Percentiles rank a stretch among this genome's conserved stretches.
phyloP scores from a whole-genome alignment of 1,140 invertebrate species.

The Fopius arisanus region DNA sequence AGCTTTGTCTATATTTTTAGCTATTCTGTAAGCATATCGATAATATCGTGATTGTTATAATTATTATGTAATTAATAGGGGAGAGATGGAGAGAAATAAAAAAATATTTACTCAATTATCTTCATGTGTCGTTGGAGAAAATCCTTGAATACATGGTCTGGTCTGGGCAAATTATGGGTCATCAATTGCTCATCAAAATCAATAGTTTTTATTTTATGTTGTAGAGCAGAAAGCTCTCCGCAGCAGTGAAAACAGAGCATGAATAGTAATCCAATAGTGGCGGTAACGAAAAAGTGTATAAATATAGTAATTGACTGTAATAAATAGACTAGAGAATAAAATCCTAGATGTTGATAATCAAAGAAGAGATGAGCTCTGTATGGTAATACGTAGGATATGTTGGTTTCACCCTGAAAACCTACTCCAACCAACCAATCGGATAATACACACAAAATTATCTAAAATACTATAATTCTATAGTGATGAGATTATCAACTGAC shows the following conservation, averaged over 20 bases:
- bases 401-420: neutral
- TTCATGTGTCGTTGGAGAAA: slow-evolving; percentile 16
- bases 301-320: neutral
- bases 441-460: no score
- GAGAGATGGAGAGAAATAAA: no score
- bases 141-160: neutral
- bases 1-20: slow-evolving; percentile 34
- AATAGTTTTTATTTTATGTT: neutral
- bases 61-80: neutral
- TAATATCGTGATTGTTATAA: neutral
- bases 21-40: slow-evolving; percentile 35
- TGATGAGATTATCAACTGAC: neutral
- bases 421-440: neutral
- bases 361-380: neutral
- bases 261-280: neutral
- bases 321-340: neutral
- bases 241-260: neutral
- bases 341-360: neutral
- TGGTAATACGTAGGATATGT: neutral
- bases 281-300: neutral
- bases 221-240: neutral
- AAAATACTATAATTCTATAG: neutral
- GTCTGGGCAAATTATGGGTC: neutral
- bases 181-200: neutral
- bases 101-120: slow-evolving; percentile 13